Percentiles rank a stretch among this genome's conserved stretches.
Evolutionary conservation across 2,888 invertebrate species (phyloP).

Genomic region (Allolobophora icterica): DNA sequence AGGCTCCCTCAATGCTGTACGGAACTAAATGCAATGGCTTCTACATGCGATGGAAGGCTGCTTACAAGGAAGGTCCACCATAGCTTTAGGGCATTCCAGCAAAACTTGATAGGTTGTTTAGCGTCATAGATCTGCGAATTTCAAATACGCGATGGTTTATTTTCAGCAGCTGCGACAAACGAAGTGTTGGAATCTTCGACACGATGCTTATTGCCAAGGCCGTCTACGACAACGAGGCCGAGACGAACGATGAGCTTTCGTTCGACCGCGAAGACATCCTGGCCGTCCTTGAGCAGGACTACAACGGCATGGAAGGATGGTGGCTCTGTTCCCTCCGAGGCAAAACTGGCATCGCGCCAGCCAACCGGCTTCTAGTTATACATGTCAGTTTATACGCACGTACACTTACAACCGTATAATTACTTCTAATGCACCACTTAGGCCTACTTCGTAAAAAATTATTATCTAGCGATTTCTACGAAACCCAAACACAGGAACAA

Average conservation of each 20-base stretch:
- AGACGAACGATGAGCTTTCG: conserved; percentile 89
- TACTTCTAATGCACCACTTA: not conserved
- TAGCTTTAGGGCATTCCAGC: too few species aligned
- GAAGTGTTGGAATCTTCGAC: not conserved
- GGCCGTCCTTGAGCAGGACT: conserved; percentile 86
- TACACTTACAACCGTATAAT: not conserved
- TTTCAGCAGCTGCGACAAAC: not conserved
- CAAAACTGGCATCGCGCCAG: conserved; percentile 93
- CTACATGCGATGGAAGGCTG: too few species aligned
- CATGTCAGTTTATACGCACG: conserved; percentile 11
- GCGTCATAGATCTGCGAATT: not conserved
- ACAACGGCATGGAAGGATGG: conserved; percentile 89
- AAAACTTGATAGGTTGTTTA: too few species aligned
- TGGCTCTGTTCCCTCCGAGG: conserved; percentile 92
- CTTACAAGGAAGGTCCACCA: too few species aligned
- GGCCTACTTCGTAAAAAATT: not conserved
- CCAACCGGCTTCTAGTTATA: conserved; percentile 85
- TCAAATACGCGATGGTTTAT: not conserved
- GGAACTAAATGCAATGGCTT: too few species aligned
- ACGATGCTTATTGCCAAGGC: conserved; percentile 80
- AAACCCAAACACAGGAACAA: not conserved
- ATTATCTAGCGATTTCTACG: too few species aligned
- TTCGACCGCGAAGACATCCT: conserved; percentile 91
- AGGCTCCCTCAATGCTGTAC: too few species aligned
- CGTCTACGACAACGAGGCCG: conserved; percentile 90